phyloP scores from a whole-genome alignment of 2,113 vertebrate species.

The Elachura formosa region DNA sequence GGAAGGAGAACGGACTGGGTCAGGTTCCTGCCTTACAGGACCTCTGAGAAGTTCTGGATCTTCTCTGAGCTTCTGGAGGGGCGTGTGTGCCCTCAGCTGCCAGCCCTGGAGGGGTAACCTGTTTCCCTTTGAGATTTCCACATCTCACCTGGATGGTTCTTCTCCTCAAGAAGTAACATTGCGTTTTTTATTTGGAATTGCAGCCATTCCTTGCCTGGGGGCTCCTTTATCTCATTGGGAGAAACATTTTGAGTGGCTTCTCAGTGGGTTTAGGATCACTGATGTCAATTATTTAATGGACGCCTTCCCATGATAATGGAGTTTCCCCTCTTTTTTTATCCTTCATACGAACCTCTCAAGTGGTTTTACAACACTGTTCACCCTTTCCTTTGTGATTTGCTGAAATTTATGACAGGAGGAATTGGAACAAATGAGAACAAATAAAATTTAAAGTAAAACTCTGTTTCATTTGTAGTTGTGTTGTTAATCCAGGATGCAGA shows the following conservation, averaged over 20 bases:
- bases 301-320: not conserved
- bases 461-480: not conserved
- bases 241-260: not conserved
- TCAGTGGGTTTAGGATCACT: not conserved
- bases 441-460: not conserved
- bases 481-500: not conserved
- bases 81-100: not conserved
- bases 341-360: not conserved
- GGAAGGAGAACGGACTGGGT: not conserved
- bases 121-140: not conserved
- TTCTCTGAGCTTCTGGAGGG: not conserved
- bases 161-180: not conserved
- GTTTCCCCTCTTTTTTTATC: not conserved
- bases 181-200: not conserved
- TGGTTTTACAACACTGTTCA: not conserved
- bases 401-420: not conserved
- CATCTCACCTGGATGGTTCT: not conserved
- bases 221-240: not conserved
- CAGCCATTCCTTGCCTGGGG: not conserved
- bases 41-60: not conserved
- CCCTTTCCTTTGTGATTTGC: not conserved
- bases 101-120: not conserved
- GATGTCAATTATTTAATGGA: not conserved
- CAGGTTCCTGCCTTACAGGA: not conserved
- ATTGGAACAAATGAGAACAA: not conserved